Evolutionary conservation across 2,888 invertebrate genomes (phyloP).

Genomic region (Leptodirus hochenwartii): DNA sequence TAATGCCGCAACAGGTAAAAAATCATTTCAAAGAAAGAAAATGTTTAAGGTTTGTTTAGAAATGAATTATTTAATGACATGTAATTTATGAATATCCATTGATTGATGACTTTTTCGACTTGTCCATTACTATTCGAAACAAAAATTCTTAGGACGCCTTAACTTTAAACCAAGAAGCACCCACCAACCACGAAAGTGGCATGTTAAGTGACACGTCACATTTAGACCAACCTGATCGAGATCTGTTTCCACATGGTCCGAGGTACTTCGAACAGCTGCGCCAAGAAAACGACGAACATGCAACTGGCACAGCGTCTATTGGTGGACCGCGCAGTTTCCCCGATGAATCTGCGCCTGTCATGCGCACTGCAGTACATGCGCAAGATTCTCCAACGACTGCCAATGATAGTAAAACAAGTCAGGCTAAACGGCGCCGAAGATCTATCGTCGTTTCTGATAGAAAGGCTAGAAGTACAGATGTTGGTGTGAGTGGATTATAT

Average conservation of each 20-base stretch:
- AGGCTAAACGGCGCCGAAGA: conserved; percentile 35
- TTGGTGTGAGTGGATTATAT: conserved; percentile 77
- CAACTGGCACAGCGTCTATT: conserved; percentile 11
- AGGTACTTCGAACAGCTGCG: conserved; percentile 35
- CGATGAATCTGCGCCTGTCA: conserved; percentile 7
- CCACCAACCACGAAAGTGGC: no score
- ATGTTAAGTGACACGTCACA: no score
- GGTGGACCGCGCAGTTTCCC: conserved; percentile 10
- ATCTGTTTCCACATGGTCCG: conserved; percentile 61
- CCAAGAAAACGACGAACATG: conserved; percentile 13
- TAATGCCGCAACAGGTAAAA: no score
- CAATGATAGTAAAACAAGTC: conserved; percentile 9
- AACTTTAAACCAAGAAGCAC: no score
- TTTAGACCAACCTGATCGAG: no score
- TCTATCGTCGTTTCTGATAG: conserved; percentile 48
- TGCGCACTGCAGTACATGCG: neutral
- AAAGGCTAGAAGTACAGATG: conserved; percentile 66
- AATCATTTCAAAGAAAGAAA: no score
- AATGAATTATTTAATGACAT: no score
- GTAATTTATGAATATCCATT: no score
- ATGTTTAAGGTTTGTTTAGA: no score
- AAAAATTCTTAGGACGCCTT: no score
- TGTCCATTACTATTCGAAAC: no score
- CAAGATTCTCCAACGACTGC: conserved; percentile 12
- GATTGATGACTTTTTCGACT: no score